A percentile compares a stretch with the other conserved stretches of the same genome.
Conservation (phyloP, 2,113 vertebrate genomes). For the Meleagris gallopavo region DNA sequence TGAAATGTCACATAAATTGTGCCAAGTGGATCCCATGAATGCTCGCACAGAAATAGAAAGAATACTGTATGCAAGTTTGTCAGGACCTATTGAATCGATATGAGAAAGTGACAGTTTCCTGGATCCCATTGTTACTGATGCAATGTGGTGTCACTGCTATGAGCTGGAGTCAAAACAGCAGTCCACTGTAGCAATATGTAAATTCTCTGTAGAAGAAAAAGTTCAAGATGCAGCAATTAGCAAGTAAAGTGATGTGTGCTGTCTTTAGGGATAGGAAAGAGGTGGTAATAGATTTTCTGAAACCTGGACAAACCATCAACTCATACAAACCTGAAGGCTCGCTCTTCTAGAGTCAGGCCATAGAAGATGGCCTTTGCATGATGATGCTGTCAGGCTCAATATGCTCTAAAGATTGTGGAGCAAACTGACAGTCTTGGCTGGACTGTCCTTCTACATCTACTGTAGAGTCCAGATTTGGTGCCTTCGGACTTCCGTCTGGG, state of each 20-base stretch:
- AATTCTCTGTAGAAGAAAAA: not conserved
- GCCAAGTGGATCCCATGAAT: not conserved
- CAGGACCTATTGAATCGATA: not conserved
- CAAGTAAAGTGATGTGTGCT: not conserved
- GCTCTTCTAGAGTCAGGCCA: not conserved
- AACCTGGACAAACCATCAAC: not conserved
- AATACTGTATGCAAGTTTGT: not conserved
- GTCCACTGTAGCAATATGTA: no score
- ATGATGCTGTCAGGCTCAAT: not conserved
- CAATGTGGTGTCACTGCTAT: not conserved
- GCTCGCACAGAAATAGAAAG: not conserved
- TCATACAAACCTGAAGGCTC: not conserved
- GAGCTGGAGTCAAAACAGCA: not conserved
- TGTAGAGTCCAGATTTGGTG: not conserved
- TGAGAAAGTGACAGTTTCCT: not conserved
- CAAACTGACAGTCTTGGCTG: no score
- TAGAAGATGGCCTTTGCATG: not conserved
- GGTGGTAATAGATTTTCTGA: not conserved
- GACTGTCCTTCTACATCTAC: not conserved
- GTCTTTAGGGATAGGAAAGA: not conserved
- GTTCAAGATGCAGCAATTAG: not conserved
- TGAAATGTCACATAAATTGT: not conserved
- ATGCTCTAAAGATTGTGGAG: not conserved
- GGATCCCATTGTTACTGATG: not conserved
- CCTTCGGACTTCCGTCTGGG: not conserved